Evolutionary conservation across 2,888 invertebrate species (phyloP).

Genomic region (Xestia ashworthii): DNA sequence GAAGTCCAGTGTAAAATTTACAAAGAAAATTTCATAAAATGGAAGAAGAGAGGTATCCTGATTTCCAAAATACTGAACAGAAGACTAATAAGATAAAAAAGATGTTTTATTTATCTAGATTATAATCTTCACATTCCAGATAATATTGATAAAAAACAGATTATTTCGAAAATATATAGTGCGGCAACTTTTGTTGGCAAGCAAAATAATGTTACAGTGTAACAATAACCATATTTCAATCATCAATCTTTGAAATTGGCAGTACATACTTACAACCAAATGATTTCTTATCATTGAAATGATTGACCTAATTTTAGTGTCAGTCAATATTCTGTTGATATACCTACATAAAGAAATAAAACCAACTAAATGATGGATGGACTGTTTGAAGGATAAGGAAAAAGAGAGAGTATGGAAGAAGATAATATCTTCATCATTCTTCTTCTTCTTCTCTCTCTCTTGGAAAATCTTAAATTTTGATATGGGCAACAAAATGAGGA

Average conservation of each 20-base stretch:
- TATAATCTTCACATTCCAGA: neutral
- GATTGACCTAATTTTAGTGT: constrained; percentile 14
- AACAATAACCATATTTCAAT: constrained; percentile 8
- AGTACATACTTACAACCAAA: constrained; percentile 4
- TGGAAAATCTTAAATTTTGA: too few species aligned
- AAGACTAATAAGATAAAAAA: neutral
- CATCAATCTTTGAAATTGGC: constrained; percentile 22
- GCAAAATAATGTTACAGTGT: neutral
- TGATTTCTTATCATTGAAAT: constrained; percentile 5
- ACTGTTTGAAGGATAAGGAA: neutral
- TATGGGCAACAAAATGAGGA: neutral
- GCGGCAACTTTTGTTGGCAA: neutral
- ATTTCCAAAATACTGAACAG: neutral
- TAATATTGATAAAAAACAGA: constrained; percentile 1
- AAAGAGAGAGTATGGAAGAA: too few species aligned
- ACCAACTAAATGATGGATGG: neutral
- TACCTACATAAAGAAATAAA: too few species aligned
- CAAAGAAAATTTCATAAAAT: constrained; percentile 11
- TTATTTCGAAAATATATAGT: neutral
- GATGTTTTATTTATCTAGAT: constrained; percentile 2
- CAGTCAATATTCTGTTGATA: neutral
- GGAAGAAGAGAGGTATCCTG: neutral
- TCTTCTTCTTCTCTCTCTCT: too few species aligned
- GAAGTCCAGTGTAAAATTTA: constrained; percentile 27
- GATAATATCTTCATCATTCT: too few species aligned